Conservation (phyloP, 2,113 vertebrate genomes). For the Zapornia atra region DNA sequence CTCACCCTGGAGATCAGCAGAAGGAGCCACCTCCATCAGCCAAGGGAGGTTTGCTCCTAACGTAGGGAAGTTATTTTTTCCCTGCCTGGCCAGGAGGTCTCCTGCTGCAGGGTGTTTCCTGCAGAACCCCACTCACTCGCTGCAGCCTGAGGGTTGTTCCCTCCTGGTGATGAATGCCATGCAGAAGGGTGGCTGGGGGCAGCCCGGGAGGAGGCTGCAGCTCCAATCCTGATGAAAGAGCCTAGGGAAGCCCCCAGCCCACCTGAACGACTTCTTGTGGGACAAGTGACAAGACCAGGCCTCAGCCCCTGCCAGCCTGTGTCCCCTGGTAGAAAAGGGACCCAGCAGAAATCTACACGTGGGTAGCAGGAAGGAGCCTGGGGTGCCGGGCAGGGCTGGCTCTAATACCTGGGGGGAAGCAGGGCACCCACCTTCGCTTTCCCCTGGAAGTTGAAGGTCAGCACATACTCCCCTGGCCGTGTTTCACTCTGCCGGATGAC, state of each 20-base stretch:
- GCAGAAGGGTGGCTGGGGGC: neutral
- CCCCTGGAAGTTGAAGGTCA: conserved; percentile 99
- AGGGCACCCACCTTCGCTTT: conserved; percentile 90
- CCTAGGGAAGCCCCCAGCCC: neutral
- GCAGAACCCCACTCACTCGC: neutral
- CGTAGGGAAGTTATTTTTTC: neutral
- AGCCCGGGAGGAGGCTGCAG: neutral
- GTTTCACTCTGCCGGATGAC: conserved; percentile 98
- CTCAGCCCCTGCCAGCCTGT: accelerated
- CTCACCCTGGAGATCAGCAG: neutral
- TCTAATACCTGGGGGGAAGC: neutral
- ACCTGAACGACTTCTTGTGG: neutral
- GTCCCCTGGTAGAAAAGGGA: neutral
- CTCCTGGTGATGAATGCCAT: neutral
- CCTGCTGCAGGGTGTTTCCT: neutral
- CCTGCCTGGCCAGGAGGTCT: neutral
- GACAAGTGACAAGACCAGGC: neutral
- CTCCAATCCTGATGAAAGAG: neutral
- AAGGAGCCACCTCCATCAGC: neutral
- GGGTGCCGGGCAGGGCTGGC: neutral
- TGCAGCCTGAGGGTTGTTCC: neutral
- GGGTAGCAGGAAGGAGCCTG: neutral
- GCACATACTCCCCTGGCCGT: conserved; percentile 91
- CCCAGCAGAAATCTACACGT: neutral
- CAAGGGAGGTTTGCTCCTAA: neutral